Conservation (phyloP, 2,113 vertebrate species). For the Gopherus flavomarginatus region DNA sequence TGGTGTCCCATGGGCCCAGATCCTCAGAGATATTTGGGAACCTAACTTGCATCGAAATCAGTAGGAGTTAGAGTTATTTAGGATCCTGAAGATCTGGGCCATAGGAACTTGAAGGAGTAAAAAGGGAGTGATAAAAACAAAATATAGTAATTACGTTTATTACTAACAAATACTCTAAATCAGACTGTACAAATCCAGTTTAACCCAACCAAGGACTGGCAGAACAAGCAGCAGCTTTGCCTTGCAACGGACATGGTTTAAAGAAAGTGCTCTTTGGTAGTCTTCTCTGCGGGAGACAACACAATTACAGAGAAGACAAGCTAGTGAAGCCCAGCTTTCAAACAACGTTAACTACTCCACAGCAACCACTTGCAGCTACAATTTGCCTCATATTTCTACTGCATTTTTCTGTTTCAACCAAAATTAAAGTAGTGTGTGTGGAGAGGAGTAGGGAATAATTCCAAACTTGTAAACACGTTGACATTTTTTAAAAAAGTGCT, state of each 20-base stretch:
- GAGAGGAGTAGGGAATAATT: constrained; percentile 39
- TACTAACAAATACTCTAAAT: background rate
- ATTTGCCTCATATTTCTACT: constrained; percentile 28
- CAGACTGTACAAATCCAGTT: background rate
- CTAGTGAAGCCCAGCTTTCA: constrained; percentile 22
- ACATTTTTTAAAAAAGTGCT: constrained; percentile 11
- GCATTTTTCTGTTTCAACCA: constrained; percentile 56
- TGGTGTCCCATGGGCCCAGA: background rate
- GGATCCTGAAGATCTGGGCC: background rate
- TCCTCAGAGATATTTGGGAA: background rate
- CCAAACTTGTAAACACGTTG: background rate
- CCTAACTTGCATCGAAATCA: background rate
- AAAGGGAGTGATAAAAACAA: background rate
- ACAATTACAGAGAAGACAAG: constrained; percentile 25
- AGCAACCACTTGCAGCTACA: background rate
- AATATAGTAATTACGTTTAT: constrained; percentile 10
- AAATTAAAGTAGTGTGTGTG: background rate
- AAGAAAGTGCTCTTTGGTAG: background rate
- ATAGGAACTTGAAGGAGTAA: background rate
- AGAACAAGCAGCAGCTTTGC: background rate
- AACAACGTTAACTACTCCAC: background rate
- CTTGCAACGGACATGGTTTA: background rate
- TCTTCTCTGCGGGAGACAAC: constrained; percentile 8
- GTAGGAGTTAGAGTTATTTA: too few species aligned
- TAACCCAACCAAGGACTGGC: background rate